Conservation (phyloP, 2,888 invertebrate genomes). For the Calliopum simillimum region DNA sequence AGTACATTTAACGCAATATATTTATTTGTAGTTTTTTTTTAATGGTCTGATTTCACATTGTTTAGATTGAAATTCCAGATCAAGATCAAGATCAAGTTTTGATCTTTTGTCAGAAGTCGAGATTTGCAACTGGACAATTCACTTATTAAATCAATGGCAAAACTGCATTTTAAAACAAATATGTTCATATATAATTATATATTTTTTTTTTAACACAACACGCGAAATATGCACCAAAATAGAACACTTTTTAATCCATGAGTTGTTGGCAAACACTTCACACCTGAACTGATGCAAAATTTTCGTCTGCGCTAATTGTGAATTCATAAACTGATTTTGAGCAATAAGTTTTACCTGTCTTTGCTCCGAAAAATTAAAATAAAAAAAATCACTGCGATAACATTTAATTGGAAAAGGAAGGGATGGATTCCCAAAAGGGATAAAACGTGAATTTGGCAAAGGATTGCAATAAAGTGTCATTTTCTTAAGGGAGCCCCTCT, state of each 20-base stretch:
- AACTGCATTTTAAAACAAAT: too few relatives aligned
- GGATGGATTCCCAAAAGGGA: constrained; percentile 5
- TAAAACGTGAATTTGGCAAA: neutral
- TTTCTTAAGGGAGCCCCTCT: constrained; percentile 7
- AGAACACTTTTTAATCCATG: neutral
- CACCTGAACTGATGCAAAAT: neutral
- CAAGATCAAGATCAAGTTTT: too few relatives aligned
- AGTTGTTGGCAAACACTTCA: constrained; percentile 21
- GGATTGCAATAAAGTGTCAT: constrained; percentile 16
- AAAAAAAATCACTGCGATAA: neutral
- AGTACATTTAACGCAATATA: too few relatives aligned
- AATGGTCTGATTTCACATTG: too few relatives aligned
- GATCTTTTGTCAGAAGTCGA: too few relatives aligned
- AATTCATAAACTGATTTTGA: neutral
- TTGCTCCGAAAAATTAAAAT: neutral
- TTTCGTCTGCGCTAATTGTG: neutral
- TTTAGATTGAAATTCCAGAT: too few relatives aligned
- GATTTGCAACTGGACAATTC: too few relatives aligned
- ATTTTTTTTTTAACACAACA: too few relatives aligned
- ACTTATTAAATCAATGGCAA: too few relatives aligned
- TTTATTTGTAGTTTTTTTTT: too few relatives aligned
- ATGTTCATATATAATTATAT: too few relatives aligned
- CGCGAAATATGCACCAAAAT: too few relatives aligned
- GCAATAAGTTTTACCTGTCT: constrained; percentile 23
- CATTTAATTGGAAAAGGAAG: neutral